Evolutionary conservation across 2,797 vertebrate species (phyloP).

Genomic region (Siniperca scherzeri): DNA sequence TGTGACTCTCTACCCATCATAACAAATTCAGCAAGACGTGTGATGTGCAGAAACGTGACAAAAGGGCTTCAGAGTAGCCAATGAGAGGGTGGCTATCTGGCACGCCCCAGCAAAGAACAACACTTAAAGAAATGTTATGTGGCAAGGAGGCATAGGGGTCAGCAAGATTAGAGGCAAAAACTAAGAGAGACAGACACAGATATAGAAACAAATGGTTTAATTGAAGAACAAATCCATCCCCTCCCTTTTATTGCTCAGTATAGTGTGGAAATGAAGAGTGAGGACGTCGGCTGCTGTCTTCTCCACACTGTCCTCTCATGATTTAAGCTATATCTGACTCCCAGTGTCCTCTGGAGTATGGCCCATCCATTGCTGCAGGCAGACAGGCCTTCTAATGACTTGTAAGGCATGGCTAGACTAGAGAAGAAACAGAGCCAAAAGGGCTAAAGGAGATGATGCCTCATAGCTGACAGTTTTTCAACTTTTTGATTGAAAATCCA

Average conservation of each 20-base stretch:
- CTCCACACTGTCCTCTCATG: conserved; percentile 52
- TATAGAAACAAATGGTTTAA: conserved; percentile 4
- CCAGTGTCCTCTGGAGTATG: conserved; percentile 67
- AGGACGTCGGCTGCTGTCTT: conserved; percentile 31
- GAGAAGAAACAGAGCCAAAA: conserved; percentile 61
- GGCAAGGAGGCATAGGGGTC: background rate
- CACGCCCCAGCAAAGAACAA: conserved; percentile 14
- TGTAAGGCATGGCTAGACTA: conserved; percentile 68
- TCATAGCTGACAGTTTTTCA: conserved; percentile 73
- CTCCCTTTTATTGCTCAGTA: conserved; percentile 37
- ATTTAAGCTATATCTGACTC: conserved; percentile 72
- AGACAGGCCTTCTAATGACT: conserved; percentile 67
- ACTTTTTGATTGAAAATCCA: conserved; percentile 68
- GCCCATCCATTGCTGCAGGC: conserved; percentile 62
- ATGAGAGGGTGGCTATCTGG: conserved; percentile 25
- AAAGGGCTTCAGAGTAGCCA: conserved; percentile 45
- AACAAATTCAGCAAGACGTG: conserved; percentile 66
- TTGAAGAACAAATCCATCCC: conserved; percentile 8
- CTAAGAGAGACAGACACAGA: background rate
- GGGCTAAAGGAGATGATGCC: conserved; percentile 64
- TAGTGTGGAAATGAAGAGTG: conserved; percentile 37
- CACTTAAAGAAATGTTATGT: background rate
- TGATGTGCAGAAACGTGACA: conserved; percentile 63
- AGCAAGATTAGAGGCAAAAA: background rate
- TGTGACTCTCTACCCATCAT: conserved; percentile 56